Conservation (phyloP, 2,113 vertebrate species). For the Cyphotilapia sp. region DNA sequence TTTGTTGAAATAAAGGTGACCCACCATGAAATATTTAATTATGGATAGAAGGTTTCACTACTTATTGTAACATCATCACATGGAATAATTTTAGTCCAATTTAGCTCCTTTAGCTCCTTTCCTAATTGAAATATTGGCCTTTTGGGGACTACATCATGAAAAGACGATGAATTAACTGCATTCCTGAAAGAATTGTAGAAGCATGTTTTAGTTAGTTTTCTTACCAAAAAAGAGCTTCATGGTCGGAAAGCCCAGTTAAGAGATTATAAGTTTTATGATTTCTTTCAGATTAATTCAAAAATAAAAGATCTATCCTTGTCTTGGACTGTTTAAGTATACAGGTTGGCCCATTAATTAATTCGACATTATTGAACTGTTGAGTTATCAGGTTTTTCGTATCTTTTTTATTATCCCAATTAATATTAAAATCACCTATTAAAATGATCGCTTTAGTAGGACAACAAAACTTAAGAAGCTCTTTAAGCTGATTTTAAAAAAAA, state of each 20-base stretch:
- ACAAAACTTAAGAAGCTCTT: too few species aligned
- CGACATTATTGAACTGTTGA: neutral
- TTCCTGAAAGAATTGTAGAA: neutral
- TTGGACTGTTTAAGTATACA: neutral
- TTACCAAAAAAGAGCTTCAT: neutral
- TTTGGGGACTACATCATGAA: neutral
- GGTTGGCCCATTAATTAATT: neutral
- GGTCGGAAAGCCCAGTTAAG: accelerated
- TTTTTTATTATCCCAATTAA: neutral
- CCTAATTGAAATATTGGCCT: neutral
- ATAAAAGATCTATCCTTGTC: neutral
- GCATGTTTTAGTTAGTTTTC: neutral
- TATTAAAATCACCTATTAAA: too few species aligned
- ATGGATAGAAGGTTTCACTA: neutral
- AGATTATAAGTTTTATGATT: neutral
- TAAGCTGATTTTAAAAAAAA: too few species aligned
- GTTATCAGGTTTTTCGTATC: neutral
- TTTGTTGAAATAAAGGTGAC: neutral
- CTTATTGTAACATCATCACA: neutral
- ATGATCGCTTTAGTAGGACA: too few species aligned
- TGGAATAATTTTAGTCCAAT: neutral
- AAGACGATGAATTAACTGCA: neutral
- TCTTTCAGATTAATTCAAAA: neutral
- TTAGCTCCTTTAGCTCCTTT: neutral
- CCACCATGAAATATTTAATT: neutral